Evolutionary conservation across 2,797 vertebrate species (phyloP), one percentile per base, ranked within the genome.

Genomic region (Rhinoraja longicauda): DNA sequence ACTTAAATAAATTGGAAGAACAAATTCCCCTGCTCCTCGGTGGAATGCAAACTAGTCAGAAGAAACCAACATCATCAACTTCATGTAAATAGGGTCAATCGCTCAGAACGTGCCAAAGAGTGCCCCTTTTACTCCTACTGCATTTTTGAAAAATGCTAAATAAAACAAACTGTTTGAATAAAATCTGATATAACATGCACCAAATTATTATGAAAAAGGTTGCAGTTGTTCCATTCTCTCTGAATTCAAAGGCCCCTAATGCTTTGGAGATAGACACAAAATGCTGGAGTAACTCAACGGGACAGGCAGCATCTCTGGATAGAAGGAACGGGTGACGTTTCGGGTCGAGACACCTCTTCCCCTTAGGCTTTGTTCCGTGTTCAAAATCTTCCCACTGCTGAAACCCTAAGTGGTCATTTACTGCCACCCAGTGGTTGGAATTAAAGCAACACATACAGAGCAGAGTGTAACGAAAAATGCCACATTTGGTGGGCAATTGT

Each of bases 391-490:
- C 21, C 29, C 53, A 15, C 26, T 62, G 26, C 82, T 62, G 84
- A 32, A 64, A 67, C 84, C 84, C 15, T 5, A 1, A 21, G 10
- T 36, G 84, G 17, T 62, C 17, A 67, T 32, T 67, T 88, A 32
- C 84, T 88, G 59, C 84, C 84, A 88, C 84, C 84, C 19, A 6
- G 84, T 88, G 84, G 59, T 21, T n/a, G 62, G n/a, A 67, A 67
- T 57, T 29, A 64, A 13, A 76, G 73, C 73, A 88, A 59, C 62
- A 36, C 7, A 21, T 32, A 62, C 32, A 32, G 6, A 9, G n/a
- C 88, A 88, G 64, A 88, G 32, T 88, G 13, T 64, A 88, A 88
- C 64, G 32, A 36, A n/a, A 86, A 67, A 9, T 21, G n/a, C 19
- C 32, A 67, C 59, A 67, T 57, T 19, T n/a, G 62, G 6, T 67